Evolutionary conservation across 2,113 vertebrate genomes (phyloP).

Genomic region (Lepidothrix coronata): DNA sequence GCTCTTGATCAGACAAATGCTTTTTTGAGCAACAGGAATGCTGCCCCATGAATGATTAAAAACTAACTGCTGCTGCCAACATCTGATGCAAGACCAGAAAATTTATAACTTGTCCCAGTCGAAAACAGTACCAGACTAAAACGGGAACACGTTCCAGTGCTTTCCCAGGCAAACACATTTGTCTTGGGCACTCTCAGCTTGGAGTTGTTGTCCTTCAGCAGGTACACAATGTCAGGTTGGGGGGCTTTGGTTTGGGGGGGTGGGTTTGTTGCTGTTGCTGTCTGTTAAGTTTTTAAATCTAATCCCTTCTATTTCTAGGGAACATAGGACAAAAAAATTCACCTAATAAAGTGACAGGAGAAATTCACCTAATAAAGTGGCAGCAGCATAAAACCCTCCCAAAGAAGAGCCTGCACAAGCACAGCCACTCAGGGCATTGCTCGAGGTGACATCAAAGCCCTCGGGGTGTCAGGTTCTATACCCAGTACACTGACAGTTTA

Average conservation of each 20-base stretch:
- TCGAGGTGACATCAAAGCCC: background rate
- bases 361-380: background rate
- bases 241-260: too few species aligned
- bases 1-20: constrained; percentile 9
- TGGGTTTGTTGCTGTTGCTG: background rate
- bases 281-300: background rate
- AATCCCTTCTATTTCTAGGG: background rate
- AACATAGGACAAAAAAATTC: background rate
- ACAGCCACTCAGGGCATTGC: background rate
- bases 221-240: rapidly evolving
- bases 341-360: background rate
- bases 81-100: constrained; percentile 35
- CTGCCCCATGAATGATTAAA: constrained; percentile 15
- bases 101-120: background rate
- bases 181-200: background rate
- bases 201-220: background rate
- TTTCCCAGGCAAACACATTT: background rate
- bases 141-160: background rate
- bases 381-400: background rate
- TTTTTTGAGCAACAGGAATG: constrained; percentile 41
- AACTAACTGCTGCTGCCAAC: constrained; percentile 37
- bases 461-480: background rate
- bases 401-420: background rate
- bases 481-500: background rate
- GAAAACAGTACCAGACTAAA: background rate